phyloP scores from a whole-genome alignment of 1,140 invertebrate genomes.

The Drosophila sproati region DNA sequence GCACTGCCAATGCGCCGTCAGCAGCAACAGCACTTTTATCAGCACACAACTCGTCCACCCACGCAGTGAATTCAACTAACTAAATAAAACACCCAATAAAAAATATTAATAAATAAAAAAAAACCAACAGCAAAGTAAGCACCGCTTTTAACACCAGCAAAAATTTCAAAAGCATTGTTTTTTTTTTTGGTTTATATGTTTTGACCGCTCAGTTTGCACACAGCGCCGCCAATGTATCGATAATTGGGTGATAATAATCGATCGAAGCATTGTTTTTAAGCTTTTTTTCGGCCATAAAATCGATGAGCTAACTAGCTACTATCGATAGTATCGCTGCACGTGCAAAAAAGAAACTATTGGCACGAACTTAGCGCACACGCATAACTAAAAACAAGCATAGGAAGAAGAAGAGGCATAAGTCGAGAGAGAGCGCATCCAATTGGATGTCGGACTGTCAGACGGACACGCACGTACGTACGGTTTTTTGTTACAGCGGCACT shows the following conservation, averaged over 20 bases:
- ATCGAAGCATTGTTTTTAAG: slow-evolving; percentile 24
- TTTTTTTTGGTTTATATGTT: slow-evolving; percentile 35
- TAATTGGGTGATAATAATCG: slow-evolving; percentile 38
- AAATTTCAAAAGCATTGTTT: slow-evolving; percentile 21
- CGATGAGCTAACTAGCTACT: slow-evolving; percentile 20
- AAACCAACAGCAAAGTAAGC: slow-evolving; percentile 55
- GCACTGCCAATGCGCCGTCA: slow-evolving; percentile 51
- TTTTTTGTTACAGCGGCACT: slow-evolving; percentile 52
- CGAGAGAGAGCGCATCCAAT: slow-evolving; percentile 41
- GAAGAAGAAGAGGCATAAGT: slow-evolving; percentile 23
- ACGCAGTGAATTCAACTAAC: slow-evolving; percentile 64
- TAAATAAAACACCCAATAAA: slow-evolving; percentile 42
- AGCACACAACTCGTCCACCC: slow-evolving; percentile 73
- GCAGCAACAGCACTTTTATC: slow-evolving; percentile 67
- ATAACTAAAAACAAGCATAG: slow-evolving; percentile 48
- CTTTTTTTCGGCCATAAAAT: slow-evolving; percentile 4
- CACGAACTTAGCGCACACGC: slow-evolving; percentile 49
- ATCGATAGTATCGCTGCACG: slow-evolving; percentile 52
- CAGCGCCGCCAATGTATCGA: slow-evolving; percentile 53
- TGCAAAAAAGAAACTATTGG: slow-evolving; percentile 40
- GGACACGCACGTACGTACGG: slow-evolving; percentile 52
- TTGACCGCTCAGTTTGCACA: slow-evolving; percentile 53
- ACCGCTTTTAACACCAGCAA: slow-evolving; percentile 36
- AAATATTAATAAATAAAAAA: slow-evolving; percentile 1
- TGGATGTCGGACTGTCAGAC: slow-evolving; percentile 35